Base-by-base conservation (phyloP, 2,797 vertebrate species). In the Apodemus agrarius region DNA sequence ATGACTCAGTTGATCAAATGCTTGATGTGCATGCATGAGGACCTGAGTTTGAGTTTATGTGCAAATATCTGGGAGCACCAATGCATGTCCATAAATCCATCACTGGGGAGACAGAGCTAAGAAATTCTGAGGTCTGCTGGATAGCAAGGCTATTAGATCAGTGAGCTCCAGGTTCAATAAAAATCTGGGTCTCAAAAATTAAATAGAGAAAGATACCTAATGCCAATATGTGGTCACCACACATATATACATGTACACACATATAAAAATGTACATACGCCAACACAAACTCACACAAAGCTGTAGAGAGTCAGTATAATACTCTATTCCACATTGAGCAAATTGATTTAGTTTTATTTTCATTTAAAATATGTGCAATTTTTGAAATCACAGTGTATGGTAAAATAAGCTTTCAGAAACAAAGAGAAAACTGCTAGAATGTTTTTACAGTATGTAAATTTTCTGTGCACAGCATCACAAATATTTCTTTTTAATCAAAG, bases 371-470 rank as follows among this genome's bases (percentile, higher is more conserved):
- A 84, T 0, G 0, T 13, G 13, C 34, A 1, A 40, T 90, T 22
- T 54, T 90, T 8, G 34, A 95, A 65, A 7, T 88, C 10, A 54
- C 34, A 31, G n/a, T 46, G 80, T 95, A 72, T 76, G 57, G 37
- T 85, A 79, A 94, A 85, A 67, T 83, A 87, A 87, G 22, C 46
- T 74, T 91, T 43, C 67, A 59, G n/a, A 95, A 81, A 79, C 26
- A 79, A 59, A 92, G 74, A 57, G 34, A 10, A 87, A 54, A 69
- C 7, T 90, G 57, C 89, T 67, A 40, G 5, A 10, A 76, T 54
- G 14, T n/a, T 63, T 46, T 40, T 37, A 17, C 26, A 90, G 24
- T 67, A 65, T 5, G 1, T 78, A 19, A 21, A 59, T 90, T 91
- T 95, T 93, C 17, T 90, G 19, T 69, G 26, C 17, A 31, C 21